Evolutionary conservation across 53 echinoderm and acorn worm genomes (phyloP).

Genomic region (Arbacia lixula): DNA sequence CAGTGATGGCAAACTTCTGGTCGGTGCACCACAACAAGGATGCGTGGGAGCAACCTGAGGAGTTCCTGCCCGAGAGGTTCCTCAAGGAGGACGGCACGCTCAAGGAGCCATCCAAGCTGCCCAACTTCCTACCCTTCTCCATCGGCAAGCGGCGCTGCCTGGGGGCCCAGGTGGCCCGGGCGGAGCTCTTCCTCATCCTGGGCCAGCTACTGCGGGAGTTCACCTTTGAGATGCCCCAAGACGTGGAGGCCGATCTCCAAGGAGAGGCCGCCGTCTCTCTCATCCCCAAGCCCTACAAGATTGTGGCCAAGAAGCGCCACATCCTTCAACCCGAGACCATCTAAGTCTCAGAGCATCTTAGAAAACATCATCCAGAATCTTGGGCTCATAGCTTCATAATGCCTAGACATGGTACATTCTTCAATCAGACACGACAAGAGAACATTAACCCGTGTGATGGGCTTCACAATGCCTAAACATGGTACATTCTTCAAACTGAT

Average conservation of each 20-base stretch:
- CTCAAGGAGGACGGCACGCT: conserved; percentile 81
- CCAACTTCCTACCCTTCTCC: conserved; percentile 98
- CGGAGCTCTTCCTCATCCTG: conserved; percentile 90
- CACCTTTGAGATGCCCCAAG: conserved; percentile 84
- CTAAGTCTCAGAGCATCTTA: neutral
- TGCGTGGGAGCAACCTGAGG: conserved; percentile 88
- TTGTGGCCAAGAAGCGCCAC: conserved; percentile 74
- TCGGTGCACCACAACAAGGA: conserved; percentile 91
- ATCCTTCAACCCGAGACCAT: conserved; percentile 44
- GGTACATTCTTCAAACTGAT: too few relatives aligned
- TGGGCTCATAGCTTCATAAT: too few relatives aligned
- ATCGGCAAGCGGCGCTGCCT: conserved; percentile 89
- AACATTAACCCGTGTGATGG: too few relatives aligned
- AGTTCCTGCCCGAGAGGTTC: conserved; percentile 96
- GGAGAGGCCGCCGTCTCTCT: conserved; percentile 92
- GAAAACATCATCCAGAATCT: too few relatives aligned
- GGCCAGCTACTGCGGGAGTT: conserved; percentile 87
- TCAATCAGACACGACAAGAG: too few relatives aligned
- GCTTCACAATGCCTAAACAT: too few relatives aligned
- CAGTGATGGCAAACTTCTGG: conserved; percentile 98
- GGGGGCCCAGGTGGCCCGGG: conserved; percentile 79
- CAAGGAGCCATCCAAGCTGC: conserved; percentile 77
- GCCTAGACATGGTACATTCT: too few relatives aligned
- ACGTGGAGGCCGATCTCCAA: conserved; percentile 89
- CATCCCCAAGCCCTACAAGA: conserved; percentile 94